Evolutionary conservation across 2,888 invertebrate genomes (phyloP), one percentile per base, ranked within the genome.

Genomic region (Dinocampus coccinellae): DNA sequence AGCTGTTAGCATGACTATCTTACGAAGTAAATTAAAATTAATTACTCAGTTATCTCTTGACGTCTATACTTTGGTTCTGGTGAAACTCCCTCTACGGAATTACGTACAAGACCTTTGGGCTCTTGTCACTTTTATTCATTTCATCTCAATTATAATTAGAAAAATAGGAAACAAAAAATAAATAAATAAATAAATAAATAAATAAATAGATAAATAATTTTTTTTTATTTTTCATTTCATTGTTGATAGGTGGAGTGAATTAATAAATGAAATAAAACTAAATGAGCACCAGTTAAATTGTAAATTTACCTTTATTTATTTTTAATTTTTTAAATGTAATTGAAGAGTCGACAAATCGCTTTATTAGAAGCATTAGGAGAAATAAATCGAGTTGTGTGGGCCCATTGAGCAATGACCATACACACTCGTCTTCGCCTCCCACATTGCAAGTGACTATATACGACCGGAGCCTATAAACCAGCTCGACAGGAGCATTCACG

Each of bases 21-120:
- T 70, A 68, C 58, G 47, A 68, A 75, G 73, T 74, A 73, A 74
- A 76, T 76, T 76, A 76, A 76, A 74, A 76, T 76, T 74, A 76
- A 76, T 76, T 76, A 76, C 74, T 66, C 58, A 57, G 70, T 74
- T 74, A 74, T 74, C 74, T 76, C 74, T 24, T 22, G 24, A 29
- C 57, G 24, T n/a, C 26, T 57, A n/a, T 57, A 13, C 47, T 47
- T 47, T 16, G 47, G 47, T 47, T 47, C 47, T 47, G 16, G 16
- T 7, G 47, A 47, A 47, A 47, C 16, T 47, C 47, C 16, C 47
- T n/a, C 47, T 47, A n/a, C 16, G 47, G 47, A 47, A 3, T 47
- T n/a, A 7, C 47, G 16, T 47, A 47, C 16, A 47, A 47, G 47
- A 47, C 47, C 47, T 47, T n/a, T 47, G 47, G 47, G 47, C 9